Conservation (phyloP, 2,797 vertebrate genomes). For the Alcedo atthis region DNA sequence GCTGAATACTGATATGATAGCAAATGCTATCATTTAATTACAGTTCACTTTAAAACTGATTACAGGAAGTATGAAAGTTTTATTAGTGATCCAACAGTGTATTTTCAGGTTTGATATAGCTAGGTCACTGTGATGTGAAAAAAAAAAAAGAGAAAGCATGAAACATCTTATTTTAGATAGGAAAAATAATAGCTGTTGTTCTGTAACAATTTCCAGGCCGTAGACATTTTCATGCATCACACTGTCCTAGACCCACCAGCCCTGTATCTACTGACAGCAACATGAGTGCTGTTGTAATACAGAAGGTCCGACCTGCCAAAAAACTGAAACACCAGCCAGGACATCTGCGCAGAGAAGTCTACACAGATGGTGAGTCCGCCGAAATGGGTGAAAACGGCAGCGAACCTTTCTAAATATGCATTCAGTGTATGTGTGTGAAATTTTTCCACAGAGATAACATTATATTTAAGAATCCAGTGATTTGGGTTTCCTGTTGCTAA, state of each 20-base stretch:
- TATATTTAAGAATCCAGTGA: conserved; percentile 42
- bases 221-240: conserved; percentile 90
- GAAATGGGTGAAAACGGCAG: conserved; percentile 24
- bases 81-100: neutral
- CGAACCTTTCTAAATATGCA: conserved; percentile 22
- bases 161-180: neutral
- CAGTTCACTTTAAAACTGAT: neutral
- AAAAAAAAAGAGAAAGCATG: neutral
- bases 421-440: neutral
- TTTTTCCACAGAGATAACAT: conserved; percentile 18
- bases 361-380: conserved; percentile 89
- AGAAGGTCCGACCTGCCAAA: conserved; percentile 92
- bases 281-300: conserved; percentile 92
- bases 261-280: conserved; percentile 97
- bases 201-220: conserved; percentile 80
- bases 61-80: neutral
- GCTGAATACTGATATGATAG: neutral
- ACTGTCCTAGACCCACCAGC: conserved; percentile 91
- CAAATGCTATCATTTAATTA: neutral
- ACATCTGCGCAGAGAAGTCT: conserved; percentile 92
- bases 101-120: neutral
- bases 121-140: neutral
- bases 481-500: conserved; percentile 44
- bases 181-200: neutral
- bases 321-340: conserved; percentile 93